Conservation (phyloP, 2,888 invertebrate genomes). For the Dynastes tityus region DNA sequence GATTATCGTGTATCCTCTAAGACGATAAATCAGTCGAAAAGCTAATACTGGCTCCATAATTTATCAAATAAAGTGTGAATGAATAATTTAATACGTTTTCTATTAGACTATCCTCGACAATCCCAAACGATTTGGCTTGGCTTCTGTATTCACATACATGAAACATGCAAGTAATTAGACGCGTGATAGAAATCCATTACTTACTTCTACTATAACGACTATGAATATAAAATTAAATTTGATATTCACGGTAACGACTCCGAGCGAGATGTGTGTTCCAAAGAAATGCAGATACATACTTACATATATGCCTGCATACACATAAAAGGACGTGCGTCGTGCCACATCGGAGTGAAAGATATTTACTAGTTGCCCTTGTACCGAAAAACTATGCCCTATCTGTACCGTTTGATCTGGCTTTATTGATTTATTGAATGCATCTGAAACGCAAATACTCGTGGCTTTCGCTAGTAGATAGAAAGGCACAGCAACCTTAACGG, state of each 20-base stretch:
- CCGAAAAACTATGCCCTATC: constrained; percentile 45
- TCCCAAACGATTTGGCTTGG: background rate
- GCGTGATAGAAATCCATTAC: constrained; percentile 43
- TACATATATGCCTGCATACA: background rate
- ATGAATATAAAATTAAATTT: constrained; percentile 26
- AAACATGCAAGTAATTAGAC: constrained; percentile 30
- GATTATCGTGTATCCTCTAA: constrained; percentile 30
- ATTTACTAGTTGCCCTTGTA: constrained; percentile 46
- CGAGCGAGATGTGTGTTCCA: constrained; percentile 13
- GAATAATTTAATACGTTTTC: constrained; percentile 41
- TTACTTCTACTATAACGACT: constrained; percentile 6
- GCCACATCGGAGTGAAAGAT: constrained; percentile 40
- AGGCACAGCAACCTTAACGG: constrained; percentile 36
- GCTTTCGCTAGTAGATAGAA: constrained; percentile 29
- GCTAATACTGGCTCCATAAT: constrained; percentile 31
- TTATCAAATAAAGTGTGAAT: constrained; percentile 39
- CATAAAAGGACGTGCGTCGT: constrained; percentile 39
- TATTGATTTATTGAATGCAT: constrained; percentile 43
- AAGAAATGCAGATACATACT: constrained; percentile 1
- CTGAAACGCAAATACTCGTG: constrained; percentile 31
- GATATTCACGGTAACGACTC: constrained; percentile 3
- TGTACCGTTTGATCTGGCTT: constrained; percentile 42
- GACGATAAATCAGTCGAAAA: constrained; percentile 38
- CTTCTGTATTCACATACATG: constrained; percentile 35
- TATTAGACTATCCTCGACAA: constrained; percentile 21